These are phyloP conservation scores for Melanotaenia trifasciata DNA, from an alignment of 2,797 vertebrate species.

Conservation along the genomic window DNA sequence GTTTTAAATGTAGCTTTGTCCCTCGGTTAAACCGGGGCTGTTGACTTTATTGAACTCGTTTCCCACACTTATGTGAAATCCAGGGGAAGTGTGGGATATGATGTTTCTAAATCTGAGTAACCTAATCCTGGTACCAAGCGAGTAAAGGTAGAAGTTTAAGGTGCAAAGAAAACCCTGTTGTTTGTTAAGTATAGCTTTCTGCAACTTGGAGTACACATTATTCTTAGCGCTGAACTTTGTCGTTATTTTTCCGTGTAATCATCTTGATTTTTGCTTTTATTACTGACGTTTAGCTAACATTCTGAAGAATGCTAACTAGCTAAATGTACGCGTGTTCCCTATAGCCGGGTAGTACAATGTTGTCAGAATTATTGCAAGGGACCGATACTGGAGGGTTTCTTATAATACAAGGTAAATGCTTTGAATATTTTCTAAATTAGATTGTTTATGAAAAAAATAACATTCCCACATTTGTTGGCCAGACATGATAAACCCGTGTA, in stretches of 20 bases:
- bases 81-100: slow-evolving; percentile 44
- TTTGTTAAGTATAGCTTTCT: neutral
- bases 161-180: neutral
- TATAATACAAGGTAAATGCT: slow-evolving; percentile 79
- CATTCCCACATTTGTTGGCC: neutral
- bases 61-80: slow-evolving; percentile 5
- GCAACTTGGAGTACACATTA: neutral
- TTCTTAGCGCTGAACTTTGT: neutral
- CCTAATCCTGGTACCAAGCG: slow-evolving; percentile 28
- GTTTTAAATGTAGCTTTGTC: slow-evolving; percentile 11
- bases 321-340: slow-evolving; percentile 28
- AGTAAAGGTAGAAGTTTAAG: slow-evolving; percentile 5
- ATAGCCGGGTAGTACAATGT: slow-evolving; percentile 64
- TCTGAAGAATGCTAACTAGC: slow-evolving; percentile 54
- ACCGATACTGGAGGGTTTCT: slow-evolving; percentile 78
- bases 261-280: accelerated
- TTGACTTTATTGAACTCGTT: slow-evolving; percentile 43
- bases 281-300: slow-evolving; percentile 2
- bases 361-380: slow-evolving; percentile 78
- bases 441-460: neutral
- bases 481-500: neutral
- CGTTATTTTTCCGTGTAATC: neutral
- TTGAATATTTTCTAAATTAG: neutral
- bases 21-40: accelerated
- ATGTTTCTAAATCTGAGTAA: slow-evolving; percentile 23